These are phyloP conservation scores for Himalopsyche phryganea DNA, from an alignment of 1,140 invertebrate genomes.

Conservation along the genomic window DNA sequence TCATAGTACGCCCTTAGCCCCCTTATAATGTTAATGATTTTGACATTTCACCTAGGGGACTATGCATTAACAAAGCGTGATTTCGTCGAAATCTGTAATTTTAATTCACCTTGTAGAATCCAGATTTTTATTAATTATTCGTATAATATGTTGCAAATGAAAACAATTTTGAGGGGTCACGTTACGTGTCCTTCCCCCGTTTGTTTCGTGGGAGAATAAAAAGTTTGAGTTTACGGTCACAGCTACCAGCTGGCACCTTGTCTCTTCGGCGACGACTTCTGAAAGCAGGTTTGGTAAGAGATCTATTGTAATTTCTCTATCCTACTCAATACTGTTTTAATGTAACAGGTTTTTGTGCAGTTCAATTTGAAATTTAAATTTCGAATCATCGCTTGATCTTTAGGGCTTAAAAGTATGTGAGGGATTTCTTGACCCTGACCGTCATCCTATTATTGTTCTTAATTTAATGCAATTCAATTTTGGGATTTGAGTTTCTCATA, in stretches of 20 bases:
- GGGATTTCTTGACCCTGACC: no score
- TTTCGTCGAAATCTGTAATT: background rate
- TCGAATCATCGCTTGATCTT: no score
- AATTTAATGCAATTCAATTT: no score
- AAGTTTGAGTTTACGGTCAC: background rate
- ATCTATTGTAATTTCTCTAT: no score
- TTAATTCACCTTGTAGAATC: slow-evolving; percentile 11
- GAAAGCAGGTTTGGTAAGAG: no score
- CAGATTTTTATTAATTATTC: slow-evolving; percentile 1
- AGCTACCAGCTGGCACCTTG: background rate
- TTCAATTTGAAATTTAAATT: no score
- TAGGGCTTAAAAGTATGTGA: no score
- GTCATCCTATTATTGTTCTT: no score
- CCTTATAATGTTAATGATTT: slow-evolving; percentile 8
- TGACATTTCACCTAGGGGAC: slow-evolving; percentile 10
- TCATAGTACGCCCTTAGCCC: slow-evolving; percentile 8
- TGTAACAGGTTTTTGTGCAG: no score
- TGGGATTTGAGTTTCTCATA: no score
- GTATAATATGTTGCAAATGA: no score
- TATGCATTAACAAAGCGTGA: slow-evolving; percentile 4
- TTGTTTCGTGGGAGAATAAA: background rate
- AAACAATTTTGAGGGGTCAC: background rate
- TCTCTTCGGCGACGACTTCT: background rate
- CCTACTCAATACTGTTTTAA: no score
- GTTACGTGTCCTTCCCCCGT: background rate